Evolutionary conservation across 1,140 invertebrate genomes (phyloP), one percentile per base, ranked within the genome.

Genomic region (Psilanteris sp.): DNA sequence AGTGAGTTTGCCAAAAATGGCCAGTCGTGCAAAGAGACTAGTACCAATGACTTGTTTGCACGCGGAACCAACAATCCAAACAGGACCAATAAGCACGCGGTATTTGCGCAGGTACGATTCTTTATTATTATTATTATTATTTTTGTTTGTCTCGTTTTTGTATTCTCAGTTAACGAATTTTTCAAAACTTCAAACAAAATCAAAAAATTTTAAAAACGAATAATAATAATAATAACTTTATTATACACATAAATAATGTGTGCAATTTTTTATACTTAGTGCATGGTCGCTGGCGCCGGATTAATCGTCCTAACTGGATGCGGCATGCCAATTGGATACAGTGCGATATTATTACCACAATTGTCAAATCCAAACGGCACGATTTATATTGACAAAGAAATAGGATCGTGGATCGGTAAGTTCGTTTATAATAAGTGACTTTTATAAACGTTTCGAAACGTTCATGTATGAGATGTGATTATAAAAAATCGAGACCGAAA

Each of bases 291-390:
- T 39, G 90, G 91, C 52, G 92, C 92, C 0, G 91, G 93, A 16
- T 86, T 93, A 11, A 80, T 93, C 27, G 83, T 93, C 41, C 89
- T 92, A 1, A 91, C 91, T 3, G 91, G 90, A 13, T 92, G 90
- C 36, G 93, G 93, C 1, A 93, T 94, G 88, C 93, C 93, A 4
- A 93, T 93, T 66, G 92, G 92, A 31, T 93, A 91, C 83, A 93
- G 92, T 4, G 91, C 92, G 0, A 89, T 93, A n/a, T 81, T 93
- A 5, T 79, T 93, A 37, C 92, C 92, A 1, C 92, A 93, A 79
- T 83, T 93, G 0, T 80, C 84, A 1, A 77, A 79, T 1, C 85
- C 86, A 13, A 90, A 90, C 75, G 83, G 82, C n/a, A 87, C 89
- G 1, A 71, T 89, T 37, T 24, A 76, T 1, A 90, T 91, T 31